Evolutionary conservation across 2,888 invertebrate species (phyloP), one percentile per base, ranked within the genome.

Genomic region (Meandrusa payeni): DNA sequence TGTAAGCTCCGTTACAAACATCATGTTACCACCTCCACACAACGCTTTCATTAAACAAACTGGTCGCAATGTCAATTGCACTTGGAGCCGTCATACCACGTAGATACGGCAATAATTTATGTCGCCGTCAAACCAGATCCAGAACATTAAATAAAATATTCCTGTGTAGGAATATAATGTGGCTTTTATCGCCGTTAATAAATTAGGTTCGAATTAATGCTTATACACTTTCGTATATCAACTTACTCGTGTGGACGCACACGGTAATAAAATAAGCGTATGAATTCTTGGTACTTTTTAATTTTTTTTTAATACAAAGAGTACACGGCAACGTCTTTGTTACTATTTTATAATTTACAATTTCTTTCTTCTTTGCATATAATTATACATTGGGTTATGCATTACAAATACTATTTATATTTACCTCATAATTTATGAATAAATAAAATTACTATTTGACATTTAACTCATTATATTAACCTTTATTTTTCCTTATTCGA

Each of bases 1-100:
- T 67, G 67, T 73, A 72, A 75, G 69, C 61, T 66, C 68, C 68
- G 69, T 69, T 74, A 69, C 63, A 63, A 55, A 52, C 58, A 17
- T 19, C 19, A 20, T 13, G 57, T 59, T 58, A 59, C 64, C 66
- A 65, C 67, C 67, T 64, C 59, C 51, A 37, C 50, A 50, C 29
- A 46, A 50, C 54, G 62, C 52, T 69, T 72, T 71, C 65, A 70
- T 75, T 72, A 69, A 67, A 65, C 58, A 61, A 65, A 67, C 59
- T 59, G 55, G 61, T 57, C 56, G 28, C 37, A n/a, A n/a, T n/a
- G n/a, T n/a, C n/a, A n/a, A n/a, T n/a, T 57, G 51, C 57, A 58
- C 48, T 54, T 52, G 59, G 60, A 63, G 58, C 57, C 34, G n/a
- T 40, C 24, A 32, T 26, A 32, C 31, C 15, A 15, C 34, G 27